A percentile compares a stretch with the other conserved stretches of the same genome.
phyloP scores from a whole-genome alignment of 2,797 vertebrate genomes.

The Poeciliopsis paucimaculata region DNA sequence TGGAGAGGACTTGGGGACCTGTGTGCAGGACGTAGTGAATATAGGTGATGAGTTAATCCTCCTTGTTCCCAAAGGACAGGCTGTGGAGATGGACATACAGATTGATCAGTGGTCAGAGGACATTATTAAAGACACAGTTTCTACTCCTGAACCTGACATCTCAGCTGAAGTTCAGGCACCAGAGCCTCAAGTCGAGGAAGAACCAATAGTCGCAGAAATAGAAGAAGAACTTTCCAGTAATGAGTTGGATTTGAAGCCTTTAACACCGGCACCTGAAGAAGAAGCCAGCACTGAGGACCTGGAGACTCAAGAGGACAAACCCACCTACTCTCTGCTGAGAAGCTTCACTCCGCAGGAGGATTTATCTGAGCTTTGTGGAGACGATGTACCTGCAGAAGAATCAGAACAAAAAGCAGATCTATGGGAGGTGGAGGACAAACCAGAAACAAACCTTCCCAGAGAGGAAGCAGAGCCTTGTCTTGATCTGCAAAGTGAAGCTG shows the following conservation, averaged over 20 bases:
- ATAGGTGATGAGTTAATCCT: conserved; percentile 59
- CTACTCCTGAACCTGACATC: conserved; percentile 35
- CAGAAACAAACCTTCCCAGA: conserved; percentile 21
- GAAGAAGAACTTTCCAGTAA: conserved; percentile 24
- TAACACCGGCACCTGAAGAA: conserved; percentile 28
- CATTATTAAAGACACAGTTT: conserved; percentile 14
- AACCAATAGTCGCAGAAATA: conserved; percentile 29
- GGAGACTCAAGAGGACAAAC: conserved; percentile 33
- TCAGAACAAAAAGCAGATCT: conserved; percentile 17
- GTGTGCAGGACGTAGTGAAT: conserved; percentile 36
- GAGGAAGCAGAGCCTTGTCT: conserved; percentile 9
- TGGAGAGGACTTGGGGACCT: conserved; percentile 16
- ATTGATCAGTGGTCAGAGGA: conserved; percentile 39
- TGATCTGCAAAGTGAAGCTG: conserved; percentile 47
- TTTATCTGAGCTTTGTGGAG: conserved; percentile 62
- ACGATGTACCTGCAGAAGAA: conserved; percentile 30
- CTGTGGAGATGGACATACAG: conserved; percentile 68
- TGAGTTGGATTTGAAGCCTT: conserved; percentile 1
- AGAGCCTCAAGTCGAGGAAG: conserved; percentile 32
- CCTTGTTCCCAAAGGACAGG: conserved; percentile 71
- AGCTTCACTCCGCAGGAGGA: conserved; percentile 74
- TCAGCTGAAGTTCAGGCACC: conserved; percentile 21
- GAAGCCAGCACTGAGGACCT: conserved; percentile 36
- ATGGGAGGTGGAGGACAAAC: conserved; percentile 6
- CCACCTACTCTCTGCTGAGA: conserved; percentile 58